Evolutionary conservation across 2,797 vertebrate genomes (phyloP), one percentile per base, ranked within the genome.

Genomic region (Chelonia mydas): DNA sequence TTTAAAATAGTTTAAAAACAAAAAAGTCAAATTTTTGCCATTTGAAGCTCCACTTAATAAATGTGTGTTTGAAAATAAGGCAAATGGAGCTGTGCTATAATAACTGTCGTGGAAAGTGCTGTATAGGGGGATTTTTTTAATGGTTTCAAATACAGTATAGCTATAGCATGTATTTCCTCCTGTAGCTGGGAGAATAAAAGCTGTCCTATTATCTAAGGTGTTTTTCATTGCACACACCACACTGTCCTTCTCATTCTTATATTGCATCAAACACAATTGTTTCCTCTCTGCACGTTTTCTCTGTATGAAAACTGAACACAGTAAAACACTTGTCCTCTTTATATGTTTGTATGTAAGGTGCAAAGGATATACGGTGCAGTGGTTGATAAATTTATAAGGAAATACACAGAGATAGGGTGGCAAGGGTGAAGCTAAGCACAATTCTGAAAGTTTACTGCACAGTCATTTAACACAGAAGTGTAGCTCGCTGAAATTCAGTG

Each of bases 231-330:
- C 41, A 8, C 45, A 49, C 45, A 49, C 25, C 7, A 77, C 27
- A 49, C 27, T 77, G 45, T 28, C 41, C 27, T 49, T 77, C 45
- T 77, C 45, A 47, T 77, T 49, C 27, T 77, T 49, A 41, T 41
- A 72, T 72, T 41, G 13, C 15, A 77, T 77, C 74, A 77, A 77
- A 77, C 10, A 77, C 15, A 77, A 17, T 49, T 77, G 28, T 49
- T 72, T 41, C n/a, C 9, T 72, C 37, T 25, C n/a, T 41, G 23
- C 10, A 72, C 41, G 33, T 25, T 49, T 81, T 92, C 90, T 80
- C 50, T 93, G 15, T 82, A 31, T 91, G 68, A 61, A 54, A 96
- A 84, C 10, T 57, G 76, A 95, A 84, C 37, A 68, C 6, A 91
- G 27, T 19, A 91, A 93, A 92, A n/a, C 11, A 84, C 54, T 55